Conservation (phyloP, 2,888 invertebrate species). For the Thera obeliscata region DNA sequence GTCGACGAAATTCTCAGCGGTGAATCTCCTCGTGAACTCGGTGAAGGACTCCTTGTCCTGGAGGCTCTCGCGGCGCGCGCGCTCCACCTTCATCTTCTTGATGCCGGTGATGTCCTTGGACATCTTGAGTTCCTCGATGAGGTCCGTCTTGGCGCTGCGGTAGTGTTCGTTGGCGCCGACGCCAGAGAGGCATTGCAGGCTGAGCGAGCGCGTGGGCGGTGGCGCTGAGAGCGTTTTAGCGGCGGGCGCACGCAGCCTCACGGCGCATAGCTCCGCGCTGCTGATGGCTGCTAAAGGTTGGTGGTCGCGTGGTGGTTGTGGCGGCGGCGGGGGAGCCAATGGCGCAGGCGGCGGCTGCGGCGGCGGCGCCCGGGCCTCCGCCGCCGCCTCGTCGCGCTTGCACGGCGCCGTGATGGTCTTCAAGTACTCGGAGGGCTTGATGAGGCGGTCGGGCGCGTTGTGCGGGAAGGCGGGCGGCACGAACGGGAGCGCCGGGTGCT, state of each 20-base stretch:
- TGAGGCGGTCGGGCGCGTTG: constrained; percentile 92
- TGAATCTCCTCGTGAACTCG: constrained; percentile 93
- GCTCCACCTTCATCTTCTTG: constrained; percentile 95
- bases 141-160: constrained; percentile 91
- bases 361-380: constrained; percentile 84
- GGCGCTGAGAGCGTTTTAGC: constrained; percentile 94
- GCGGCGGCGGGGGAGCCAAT: constrained; percentile 61
- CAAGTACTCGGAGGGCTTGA: constrained; percentile 96
- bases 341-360: constrained; percentile 83
- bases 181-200: constrained; percentile 88
- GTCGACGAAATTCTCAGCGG: constrained; percentile 94
- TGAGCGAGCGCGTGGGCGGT: constrained; percentile 86
- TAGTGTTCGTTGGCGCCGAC: constrained; percentile 85
- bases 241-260: constrained; percentile 90
- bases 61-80: constrained; percentile 92
- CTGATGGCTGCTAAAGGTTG: constrained; percentile 95
- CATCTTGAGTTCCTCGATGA: constrained; percentile 96
- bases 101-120: constrained; percentile 97
- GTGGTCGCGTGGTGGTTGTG: constrained; percentile 67
- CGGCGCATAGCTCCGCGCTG: constrained; percentile 93
- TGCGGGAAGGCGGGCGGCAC: constrained; percentile 95
- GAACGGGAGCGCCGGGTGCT: constrained; percentile 94
- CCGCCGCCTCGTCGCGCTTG: constrained; percentile 80
- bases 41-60: constrained; percentile 93
- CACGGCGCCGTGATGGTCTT: constrained; percentile 90